Base-by-base conservation (phyloP, 2,888 invertebrate genomes). In the Blastobasis adustella region DNA sequence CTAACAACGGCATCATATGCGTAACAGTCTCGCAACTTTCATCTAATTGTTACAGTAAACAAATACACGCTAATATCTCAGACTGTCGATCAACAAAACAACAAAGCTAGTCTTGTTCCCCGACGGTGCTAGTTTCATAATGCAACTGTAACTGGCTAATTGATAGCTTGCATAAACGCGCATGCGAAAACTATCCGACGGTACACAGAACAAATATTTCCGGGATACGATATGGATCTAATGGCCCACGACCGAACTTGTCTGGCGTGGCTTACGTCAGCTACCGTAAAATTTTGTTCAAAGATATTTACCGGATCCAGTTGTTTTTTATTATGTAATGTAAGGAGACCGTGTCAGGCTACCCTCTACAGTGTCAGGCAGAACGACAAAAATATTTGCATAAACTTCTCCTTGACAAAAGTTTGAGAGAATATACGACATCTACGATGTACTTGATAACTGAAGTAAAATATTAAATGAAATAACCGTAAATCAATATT, bases 91-190 rank as follows among this genome's bases (percentile, higher is more conserved):
- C 65, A 75, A 77, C 78, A 62, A 73, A 76, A 73, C 71, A 74
- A 61, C 58, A 54, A 66, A 59, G 66, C 67, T 55, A 57, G 69
- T 73, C 64, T 67, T 69, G 70, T 76, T 76, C 72, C 70, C 77
- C 76, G 72, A 58, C 62, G 67, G 58, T 59, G 61, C 58, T 62
- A 45, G 62, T 84, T 77, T 72, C 75, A 79, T 80, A 84, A 86
- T 63, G 79, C 79, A 81, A 82, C 80, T 72, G 76, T 73, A 72
- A 73, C 76, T 59, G 66, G 70, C 79, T 86, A 85, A 84, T 85
- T 80, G 76, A 83, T 83, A 74, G 74, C 79, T 86, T 85, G 82
- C 85, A 79, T 84, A 85, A 86, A 82, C 67, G 60, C 65, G 69
- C 70, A 69, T 72, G 71, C 67, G 10, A 40, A 46, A 49, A 49